These are phyloP conservation scores for Bubo blakistoni DNA, from an alignment of 2,113 vertebrate species.

Conservation along the genomic window DNA sequence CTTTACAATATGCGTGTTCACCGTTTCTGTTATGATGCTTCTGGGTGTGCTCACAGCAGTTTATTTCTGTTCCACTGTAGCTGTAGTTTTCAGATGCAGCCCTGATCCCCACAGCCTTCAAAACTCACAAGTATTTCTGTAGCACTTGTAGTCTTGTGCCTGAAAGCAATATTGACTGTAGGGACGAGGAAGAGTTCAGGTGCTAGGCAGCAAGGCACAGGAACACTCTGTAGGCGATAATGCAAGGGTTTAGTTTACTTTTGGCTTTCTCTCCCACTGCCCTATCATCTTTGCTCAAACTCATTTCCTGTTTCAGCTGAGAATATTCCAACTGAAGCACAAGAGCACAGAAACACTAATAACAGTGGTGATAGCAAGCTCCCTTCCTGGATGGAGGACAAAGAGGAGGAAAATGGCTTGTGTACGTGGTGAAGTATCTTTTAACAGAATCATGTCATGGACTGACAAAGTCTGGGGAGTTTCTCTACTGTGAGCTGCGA, in stretches of 20 bases:
- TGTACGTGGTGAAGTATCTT: neutral
- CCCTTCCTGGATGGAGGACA: neutral
- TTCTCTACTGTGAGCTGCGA: neutral
- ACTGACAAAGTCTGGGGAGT: neutral
- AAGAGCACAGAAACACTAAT: neutral
- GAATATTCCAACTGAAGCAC: neutral
- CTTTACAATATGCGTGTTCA: neutral
- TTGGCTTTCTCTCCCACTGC: neutral
- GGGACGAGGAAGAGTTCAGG: neutral
- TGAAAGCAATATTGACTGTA: neutral
- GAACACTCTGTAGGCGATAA: neutral
- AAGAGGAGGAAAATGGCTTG: neutral
- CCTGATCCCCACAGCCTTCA: neutral
- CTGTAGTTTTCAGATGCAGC: neutral
- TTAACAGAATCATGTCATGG: neutral
- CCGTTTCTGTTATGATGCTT: neutral
- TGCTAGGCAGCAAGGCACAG: neutral
- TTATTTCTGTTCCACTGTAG: neutral
- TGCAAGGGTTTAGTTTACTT: neutral
- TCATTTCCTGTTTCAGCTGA: neutral
- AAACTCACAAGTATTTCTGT: neutral
- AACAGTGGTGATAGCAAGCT: neutral
- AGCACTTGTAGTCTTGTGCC: neutral
- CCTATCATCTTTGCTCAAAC: neutral
- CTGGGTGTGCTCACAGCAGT: neutral